phyloP scores from a whole-genome alignment of 2,113 vertebrate species.

The Chaetops frenatus region DNA sequence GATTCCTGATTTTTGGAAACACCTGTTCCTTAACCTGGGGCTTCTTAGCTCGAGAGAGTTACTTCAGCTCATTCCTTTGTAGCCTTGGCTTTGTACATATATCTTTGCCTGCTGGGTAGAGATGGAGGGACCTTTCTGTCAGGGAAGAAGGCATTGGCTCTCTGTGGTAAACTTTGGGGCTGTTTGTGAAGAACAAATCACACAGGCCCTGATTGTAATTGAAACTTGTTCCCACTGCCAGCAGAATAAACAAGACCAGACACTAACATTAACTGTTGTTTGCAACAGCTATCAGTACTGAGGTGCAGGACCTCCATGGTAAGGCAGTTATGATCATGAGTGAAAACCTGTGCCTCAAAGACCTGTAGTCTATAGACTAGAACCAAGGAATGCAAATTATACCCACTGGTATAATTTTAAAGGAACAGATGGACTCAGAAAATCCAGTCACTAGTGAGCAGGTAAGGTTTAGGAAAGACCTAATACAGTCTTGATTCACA shows the following conservation, averaged over 20 bases:
- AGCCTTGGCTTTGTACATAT: not conserved
- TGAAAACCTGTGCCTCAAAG: not conserved
- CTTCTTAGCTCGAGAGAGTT: not conserved
- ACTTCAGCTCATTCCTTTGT: not conserved
- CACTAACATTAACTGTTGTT: not conserved
- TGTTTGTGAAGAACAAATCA: not conserved
- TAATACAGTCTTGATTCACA: not conserved
- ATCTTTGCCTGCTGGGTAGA: not conserved
- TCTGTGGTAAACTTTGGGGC: not conserved
- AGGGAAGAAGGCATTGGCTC: not conserved
- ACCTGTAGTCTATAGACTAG: not conserved
- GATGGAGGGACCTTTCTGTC: not conserved
- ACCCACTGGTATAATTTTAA: not conserved
- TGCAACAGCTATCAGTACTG: not conserved
- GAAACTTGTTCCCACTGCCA: not conserved
- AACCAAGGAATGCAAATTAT: not conserved
- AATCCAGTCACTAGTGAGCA: not conserved
- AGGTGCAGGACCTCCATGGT: not conserved
- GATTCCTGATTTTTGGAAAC: conserved; percentile 40
- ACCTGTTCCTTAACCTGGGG: conserved; percentile 42
- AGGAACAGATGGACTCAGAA: not conserved
- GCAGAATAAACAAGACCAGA: not conserved
- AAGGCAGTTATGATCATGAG: not conserved
- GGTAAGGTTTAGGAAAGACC: not conserved
- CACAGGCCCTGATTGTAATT: not conserved